phyloP scores from a whole-genome alignment of 1,140 invertebrate species.

The Drosophila ananassae region DNA sequence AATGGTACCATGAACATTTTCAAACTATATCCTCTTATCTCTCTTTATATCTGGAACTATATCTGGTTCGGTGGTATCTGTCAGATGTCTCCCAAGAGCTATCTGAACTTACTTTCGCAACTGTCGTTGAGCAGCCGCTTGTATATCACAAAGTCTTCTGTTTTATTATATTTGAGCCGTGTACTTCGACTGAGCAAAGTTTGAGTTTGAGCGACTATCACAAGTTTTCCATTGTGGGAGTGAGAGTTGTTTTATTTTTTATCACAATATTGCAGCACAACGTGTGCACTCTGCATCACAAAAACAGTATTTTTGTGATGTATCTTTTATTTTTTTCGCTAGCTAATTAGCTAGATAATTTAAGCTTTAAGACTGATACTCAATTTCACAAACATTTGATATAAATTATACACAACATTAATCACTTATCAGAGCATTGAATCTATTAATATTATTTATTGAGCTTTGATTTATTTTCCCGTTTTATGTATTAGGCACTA shows the following conservation, averaged over 20 bases:
- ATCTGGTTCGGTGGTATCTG: neutral
- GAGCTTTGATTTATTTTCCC: neutral
- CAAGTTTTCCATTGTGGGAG: conserved; percentile 37
- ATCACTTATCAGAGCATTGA: neutral
- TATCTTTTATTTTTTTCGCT: no score
- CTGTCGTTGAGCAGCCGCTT: conserved; percentile 9
- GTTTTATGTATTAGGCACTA: neutral
- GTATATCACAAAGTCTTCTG: conserved; percentile 32
- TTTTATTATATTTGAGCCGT: conserved; percentile 9
- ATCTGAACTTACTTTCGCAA: conserved; percentile 62
- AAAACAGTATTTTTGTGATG: no score
- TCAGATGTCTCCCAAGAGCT: conserved; percentile 1
- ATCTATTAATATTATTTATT: neutral
- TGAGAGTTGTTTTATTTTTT: conserved; percentile 17
- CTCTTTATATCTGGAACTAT: conserved; percentile 3
- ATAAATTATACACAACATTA: neutral
- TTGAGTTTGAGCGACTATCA: conserved; percentile 36
- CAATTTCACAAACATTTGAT: neutral
- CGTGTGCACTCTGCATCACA: conserved; percentile 8
- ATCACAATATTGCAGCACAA: conserved; percentile 22
- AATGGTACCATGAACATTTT: conserved; percentile 83
- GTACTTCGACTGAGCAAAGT: conserved; percentile 16
- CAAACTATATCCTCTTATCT: neutral
- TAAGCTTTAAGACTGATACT: neutral
- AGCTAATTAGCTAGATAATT: neutral